Conservation (phyloP, 2,888 invertebrate genomes). For the Elmis aenea region DNA sequence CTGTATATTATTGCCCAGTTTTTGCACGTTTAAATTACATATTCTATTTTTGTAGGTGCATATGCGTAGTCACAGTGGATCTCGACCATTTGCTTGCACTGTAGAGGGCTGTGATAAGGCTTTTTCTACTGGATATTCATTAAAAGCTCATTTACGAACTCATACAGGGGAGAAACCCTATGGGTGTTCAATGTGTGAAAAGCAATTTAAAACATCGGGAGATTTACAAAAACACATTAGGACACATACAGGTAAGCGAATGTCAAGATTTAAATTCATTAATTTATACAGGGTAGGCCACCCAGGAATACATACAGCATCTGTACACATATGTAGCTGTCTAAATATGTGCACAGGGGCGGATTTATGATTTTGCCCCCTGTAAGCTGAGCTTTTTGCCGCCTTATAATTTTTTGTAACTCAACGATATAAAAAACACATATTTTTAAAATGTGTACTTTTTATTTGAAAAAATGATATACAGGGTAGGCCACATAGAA, state of each 20-base stretch:
- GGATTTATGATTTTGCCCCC: too few relatives aligned
- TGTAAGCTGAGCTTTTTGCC: too few relatives aligned
- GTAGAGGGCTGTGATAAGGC: conserved; percentile 49
- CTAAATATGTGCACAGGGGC: too few relatives aligned
- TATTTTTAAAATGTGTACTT: too few relatives aligned
- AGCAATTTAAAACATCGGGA: conserved; percentile 43
- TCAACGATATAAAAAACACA: too few relatives aligned
- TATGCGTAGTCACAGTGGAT: conserved; percentile 50
- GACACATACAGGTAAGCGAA: conserved; percentile 41
- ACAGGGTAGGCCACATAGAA: too few relatives aligned
- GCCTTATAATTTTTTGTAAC: too few relatives aligned
- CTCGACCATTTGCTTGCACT: conserved; percentile 49
- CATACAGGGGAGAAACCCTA: conserved; percentile 52
- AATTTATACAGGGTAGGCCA: too few relatives aligned
- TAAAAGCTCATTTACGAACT: conserved; percentile 50
- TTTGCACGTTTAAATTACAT: not conserved
- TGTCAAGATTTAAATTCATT: not conserved
- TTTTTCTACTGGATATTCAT: conserved; percentile 50
- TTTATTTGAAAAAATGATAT: too few relatives aligned
- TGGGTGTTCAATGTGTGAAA: conserved; percentile 35
- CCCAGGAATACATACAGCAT: too few relatives aligned
- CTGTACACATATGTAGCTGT: too few relatives aligned
- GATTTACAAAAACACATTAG: conserved; percentile 43
- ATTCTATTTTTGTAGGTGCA: conserved; percentile 48
- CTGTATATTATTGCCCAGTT: not conserved